phyloP scores from a whole-genome alignment of 2,888 invertebrate genomes.

The Xylocampa areola region DNA sequence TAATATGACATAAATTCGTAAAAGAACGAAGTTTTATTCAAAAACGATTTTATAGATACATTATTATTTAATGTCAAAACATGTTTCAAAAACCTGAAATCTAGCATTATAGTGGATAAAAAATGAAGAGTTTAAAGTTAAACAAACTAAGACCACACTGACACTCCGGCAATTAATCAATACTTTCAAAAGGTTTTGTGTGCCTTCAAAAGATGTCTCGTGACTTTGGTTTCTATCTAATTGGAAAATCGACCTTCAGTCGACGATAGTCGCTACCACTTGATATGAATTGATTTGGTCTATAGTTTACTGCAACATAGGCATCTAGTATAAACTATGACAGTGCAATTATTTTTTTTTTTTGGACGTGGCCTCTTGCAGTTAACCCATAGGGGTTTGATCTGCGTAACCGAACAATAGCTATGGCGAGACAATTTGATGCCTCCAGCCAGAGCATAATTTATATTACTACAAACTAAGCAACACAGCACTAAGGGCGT shows the following conservation, averaged over 20 bases:
- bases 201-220: constrained; percentile 39
- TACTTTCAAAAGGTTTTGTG: constrained; percentile 33
- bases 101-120: constrained; percentile 5
- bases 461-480: too few relatives aligned
- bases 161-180: constrained; percentile 47
- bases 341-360: too few relatives aligned
- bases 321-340: too few relatives aligned
- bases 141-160: neutral
- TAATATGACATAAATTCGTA: too few relatives aligned
- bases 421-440: too few relatives aligned
- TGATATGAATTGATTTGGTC: neutral
- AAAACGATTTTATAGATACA: neutral
- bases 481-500: too few relatives aligned
- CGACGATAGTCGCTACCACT: constrained; percentile 8
- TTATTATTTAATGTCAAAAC: neutral
- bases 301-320: too few relatives aligned
- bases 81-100: constrained; percentile 22
- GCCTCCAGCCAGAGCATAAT: too few relatives aligned
- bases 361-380: too few relatives aligned
- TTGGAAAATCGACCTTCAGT: constrained; percentile 40
- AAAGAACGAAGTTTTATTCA: neutral
- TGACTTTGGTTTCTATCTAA: constrained; percentile 35
- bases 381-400: too few relatives aligned
- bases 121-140: constrained; percentile 13
- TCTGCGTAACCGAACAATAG: too few relatives aligned